These are phyloP conservation scores for Gambelia wislizenii DNA, from an alignment of 2,797 vertebrate genomes.

Conservation along the genomic window DNA sequence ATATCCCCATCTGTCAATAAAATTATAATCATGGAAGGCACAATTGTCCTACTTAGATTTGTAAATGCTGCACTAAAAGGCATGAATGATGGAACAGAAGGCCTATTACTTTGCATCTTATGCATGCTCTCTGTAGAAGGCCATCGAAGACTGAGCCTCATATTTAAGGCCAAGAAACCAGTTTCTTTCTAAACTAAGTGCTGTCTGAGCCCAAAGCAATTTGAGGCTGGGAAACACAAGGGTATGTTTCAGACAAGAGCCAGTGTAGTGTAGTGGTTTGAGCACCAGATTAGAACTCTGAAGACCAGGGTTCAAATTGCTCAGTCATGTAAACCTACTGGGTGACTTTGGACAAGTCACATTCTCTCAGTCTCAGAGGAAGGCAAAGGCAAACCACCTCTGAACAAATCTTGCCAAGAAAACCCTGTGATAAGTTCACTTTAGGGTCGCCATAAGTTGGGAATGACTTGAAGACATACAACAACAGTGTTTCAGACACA, in stretches of 20 bases:
- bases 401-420: no score
- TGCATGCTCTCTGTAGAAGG: constrained; percentile 48
- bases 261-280: no score
- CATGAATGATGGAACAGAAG: constrained; percentile 65
- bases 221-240: neutral
- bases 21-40: constrained; percentile 72
- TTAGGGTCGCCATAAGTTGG: no score
- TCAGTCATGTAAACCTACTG: no score
- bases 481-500: no score
- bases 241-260: neutral
- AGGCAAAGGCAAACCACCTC: no score
- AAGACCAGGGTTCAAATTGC: no score
- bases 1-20: constrained; percentile 78
- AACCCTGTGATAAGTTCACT: no score
- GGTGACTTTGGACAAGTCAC: no score
- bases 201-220: constrained; percentile 35
- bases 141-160: constrained; percentile 42
- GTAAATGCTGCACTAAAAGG: constrained; percentile 64
- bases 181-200: constrained; percentile 42
- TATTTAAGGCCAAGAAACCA: constrained; percentile 40
- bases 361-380: no score
- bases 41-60: constrained; percentile 72
- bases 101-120: constrained; percentile 56
- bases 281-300: no score
- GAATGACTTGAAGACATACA: no score